Conservation (phyloP, 2,797 vertebrate species). For the Fistularia tabacaria region DNA sequence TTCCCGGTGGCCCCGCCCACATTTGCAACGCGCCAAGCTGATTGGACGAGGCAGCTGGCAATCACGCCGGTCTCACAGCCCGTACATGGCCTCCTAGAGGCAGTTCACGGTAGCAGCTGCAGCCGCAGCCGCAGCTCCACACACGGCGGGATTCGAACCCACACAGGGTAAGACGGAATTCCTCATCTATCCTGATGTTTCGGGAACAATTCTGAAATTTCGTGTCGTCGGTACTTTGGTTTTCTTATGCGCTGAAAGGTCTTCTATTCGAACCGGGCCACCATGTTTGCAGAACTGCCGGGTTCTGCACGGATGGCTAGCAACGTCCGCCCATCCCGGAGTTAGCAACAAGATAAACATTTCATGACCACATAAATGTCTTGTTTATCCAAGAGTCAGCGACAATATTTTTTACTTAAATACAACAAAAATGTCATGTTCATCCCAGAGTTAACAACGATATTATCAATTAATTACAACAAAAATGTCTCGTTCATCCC, state of each 20-base stretch:
- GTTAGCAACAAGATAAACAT: too few species aligned
- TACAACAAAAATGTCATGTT: too few species aligned
- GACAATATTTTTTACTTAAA: too few species aligned
- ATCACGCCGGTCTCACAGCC: slow-evolving; percentile 12
- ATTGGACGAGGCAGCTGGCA: slow-evolving; percentile 41
- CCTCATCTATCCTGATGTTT: slow-evolving; percentile 1
- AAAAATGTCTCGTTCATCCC: too few species aligned
- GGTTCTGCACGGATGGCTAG: too few species aligned
- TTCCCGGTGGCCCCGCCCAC: slow-evolving; percentile 8
- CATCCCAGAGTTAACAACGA: too few species aligned
- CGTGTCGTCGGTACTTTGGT: neutral
- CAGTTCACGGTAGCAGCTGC: slow-evolving; percentile 28
- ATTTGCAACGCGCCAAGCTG: neutral
- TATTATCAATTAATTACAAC: too few species aligned
- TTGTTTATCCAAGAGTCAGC: too few species aligned
- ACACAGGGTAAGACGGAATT: slow-evolving; percentile 49
- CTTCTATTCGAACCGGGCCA: too few species aligned
- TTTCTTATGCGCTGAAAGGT: neutral
- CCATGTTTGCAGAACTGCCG: too few species aligned
- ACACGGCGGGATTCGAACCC: slow-evolving; percentile 27
- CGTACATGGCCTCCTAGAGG: slow-evolving; percentile 3
- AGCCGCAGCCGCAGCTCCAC: slow-evolving; percentile 5
- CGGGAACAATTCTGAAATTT: neutral
- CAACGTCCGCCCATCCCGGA: too few species aligned
- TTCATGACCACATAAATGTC: too few species aligned